Base-by-base conservation (phyloP, 2,797 vertebrate species). In the Carapus acus region DNA sequence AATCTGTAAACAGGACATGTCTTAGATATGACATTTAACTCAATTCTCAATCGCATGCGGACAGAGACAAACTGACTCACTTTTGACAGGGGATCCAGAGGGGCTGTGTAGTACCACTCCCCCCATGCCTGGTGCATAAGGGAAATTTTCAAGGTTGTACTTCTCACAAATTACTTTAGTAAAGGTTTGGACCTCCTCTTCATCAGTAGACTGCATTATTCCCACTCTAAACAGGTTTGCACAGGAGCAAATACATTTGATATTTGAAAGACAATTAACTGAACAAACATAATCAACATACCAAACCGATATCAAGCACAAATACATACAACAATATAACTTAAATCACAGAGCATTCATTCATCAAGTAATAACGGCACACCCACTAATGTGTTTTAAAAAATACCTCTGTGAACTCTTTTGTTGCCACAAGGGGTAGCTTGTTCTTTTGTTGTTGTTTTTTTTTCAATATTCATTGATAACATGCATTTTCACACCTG, bases 121-220 rank as follows among this genome's bases (percentile, higher is more conserved):
- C 2, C 92, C 92, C 73, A 90, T 86, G 2, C 93, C 93, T 15
- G 93, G 92, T 54, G 95, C 93, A 43, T 92, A 96, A 0, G 95
- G 95, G 68, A 97, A 99, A 73, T 99, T 95, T 69, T 97, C 95
- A 0, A 94, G 92, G 84, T 90, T 93, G 72, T 98, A 99, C 77
- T 98, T 99, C 79, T 99, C 93, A 77, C 92, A 93, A 70, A 99
- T 80, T 40, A 95, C 94, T 80, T 95, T 88, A 84, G 97, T 87
- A 65, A 98, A 96, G 82, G 94, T 95, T 75, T 90, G 91, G 51
- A 87, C 91, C 53, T 89, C 89, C 65, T 90, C 89, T 69, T 92
- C 86, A 41, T 87, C 83, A 17, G 77, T 82, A 21, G 80, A 85
- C 78, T 95, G 93, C 92, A 93, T 94, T 65, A 77, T 71, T 65